Conservation (phyloP, 2,797 vertebrate species). For the Coilia nasus region DNA sequence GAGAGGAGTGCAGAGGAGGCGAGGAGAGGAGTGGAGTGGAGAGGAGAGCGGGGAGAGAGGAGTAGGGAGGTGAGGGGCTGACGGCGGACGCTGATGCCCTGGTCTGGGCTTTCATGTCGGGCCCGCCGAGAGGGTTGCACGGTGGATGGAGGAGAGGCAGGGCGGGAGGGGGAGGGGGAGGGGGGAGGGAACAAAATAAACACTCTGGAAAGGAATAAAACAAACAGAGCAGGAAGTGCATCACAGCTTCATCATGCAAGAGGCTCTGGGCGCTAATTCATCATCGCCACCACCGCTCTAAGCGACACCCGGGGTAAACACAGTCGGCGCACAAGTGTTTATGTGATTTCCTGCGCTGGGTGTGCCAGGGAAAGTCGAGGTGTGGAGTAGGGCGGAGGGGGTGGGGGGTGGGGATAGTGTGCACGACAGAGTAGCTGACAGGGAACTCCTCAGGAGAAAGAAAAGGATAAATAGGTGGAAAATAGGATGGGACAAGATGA, state of each 20-base stretch:
- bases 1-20: not conserved
- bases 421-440: too few species aligned
- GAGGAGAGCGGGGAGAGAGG: constrained; percentile 35
- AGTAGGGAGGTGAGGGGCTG: constrained; percentile 20
- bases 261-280: not conserved
- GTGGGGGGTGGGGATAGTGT: too few species aligned
- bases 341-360: constrained; percentile 13
- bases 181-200: constrained; percentile 37
- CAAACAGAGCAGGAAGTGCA: constrained; percentile 25
- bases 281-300: not conserved
- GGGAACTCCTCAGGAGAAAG: not conserved
- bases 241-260: constrained; percentile 20
- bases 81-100: not conserved
- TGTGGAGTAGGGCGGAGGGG: not conserved
- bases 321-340: constrained; percentile 23
- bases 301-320: constrained; percentile 25
- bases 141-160: constrained; percentile 27
- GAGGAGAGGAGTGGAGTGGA: constrained; percentile 8
- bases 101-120: constrained; percentile 5
- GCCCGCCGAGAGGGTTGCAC: not conserved
- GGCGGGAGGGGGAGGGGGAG: not conserved
- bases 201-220: constrained; percentile 22
- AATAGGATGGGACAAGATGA: constrained; percentile 16
- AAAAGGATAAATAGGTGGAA: constrained; percentile 17
- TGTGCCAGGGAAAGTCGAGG: not conserved